Evolutionary conservation across 1,140 invertebrate species (phyloP).

Genomic region (Sipha flava): DNA sequence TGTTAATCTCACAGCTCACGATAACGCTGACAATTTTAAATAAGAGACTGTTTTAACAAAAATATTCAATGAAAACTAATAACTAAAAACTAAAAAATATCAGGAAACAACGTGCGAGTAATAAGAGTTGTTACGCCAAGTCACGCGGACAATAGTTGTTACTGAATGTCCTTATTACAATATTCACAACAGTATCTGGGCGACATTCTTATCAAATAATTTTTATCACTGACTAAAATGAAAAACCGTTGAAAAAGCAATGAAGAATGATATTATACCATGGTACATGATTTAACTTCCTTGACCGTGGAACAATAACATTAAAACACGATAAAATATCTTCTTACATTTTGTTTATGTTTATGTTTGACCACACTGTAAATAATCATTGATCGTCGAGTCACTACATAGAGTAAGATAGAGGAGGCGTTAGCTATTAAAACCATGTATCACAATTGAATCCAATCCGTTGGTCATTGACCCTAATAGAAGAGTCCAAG

Average conservation of each 20-base stretch:
- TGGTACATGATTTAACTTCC: background rate
- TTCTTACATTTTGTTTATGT: no score
- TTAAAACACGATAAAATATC: background rate
- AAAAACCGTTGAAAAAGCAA: background rate
- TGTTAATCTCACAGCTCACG: background rate
- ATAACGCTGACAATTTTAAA: background rate
- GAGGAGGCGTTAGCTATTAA: no score
- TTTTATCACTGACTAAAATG: background rate
- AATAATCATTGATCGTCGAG: no score
- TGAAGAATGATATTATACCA: background rate
- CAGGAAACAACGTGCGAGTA: background rate
- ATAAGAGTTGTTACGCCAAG: background rate
- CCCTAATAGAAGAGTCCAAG: no score
- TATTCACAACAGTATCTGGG: no score
- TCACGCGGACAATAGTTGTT: background rate
- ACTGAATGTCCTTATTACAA: no score
- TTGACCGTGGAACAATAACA: background rate
- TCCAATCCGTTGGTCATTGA: no score
- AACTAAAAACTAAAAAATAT: background rate
- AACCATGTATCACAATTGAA: no score
- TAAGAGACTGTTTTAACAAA: background rate
- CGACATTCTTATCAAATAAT: background rate
- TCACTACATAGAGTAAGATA: no score
- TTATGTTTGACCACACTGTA: no score
- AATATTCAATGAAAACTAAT: background rate